A percentile compares a stretch with the other conserved stretches of the same genome.
These are phyloP conservation scores for Pyrocoelia pectoralis DNA, from an alignment of 2,888 invertebrate species.

Conservation along the genomic window DNA sequence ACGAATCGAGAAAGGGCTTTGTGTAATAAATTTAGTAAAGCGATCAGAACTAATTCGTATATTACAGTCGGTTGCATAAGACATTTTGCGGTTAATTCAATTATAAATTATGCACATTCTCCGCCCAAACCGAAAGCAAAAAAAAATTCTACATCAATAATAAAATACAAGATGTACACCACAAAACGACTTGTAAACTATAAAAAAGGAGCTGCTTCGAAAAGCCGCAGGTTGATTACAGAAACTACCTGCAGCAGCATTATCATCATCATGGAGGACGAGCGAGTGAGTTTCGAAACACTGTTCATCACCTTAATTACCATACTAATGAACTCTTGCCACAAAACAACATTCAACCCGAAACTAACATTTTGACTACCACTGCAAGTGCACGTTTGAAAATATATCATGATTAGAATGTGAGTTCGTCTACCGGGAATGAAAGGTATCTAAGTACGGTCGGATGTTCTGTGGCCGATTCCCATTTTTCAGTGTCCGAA, in stretches of 20 bases:
- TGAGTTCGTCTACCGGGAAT: conserved; percentile 24
- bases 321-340: conserved; percentile 54
- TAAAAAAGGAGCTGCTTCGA: conserved; percentile 4
- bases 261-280: conserved; percentile 1
- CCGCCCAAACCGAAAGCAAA: not conserved
- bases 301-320: conserved; percentile 50
- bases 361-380: conserved; percentile 48
- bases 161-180: not conserved
- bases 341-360: conserved; percentile 43
- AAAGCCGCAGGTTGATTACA: conserved; percentile 10
- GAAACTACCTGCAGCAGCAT: conserved; percentile 14
- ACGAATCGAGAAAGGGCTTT: not conserved
- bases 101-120: not conserved
- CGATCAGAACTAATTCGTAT: not conserved
- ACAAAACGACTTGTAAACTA: conserved; percentile 2
- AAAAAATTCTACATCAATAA: not conserved
- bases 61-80: not conserved
- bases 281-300: conserved; percentile 15
- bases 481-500: conserved; percentile 53
- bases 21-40: not conserved
- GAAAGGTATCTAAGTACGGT: conserved; percentile 37
- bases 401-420: conserved; percentile 24
- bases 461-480: conserved; percentile 45
- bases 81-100: not conserved
- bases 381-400: conserved; percentile 20